These are phyloP conservation scores for Coleophora deauratella DNA, from an alignment of 2,888 invertebrate genomes.

Conservation along the genomic window DNA sequence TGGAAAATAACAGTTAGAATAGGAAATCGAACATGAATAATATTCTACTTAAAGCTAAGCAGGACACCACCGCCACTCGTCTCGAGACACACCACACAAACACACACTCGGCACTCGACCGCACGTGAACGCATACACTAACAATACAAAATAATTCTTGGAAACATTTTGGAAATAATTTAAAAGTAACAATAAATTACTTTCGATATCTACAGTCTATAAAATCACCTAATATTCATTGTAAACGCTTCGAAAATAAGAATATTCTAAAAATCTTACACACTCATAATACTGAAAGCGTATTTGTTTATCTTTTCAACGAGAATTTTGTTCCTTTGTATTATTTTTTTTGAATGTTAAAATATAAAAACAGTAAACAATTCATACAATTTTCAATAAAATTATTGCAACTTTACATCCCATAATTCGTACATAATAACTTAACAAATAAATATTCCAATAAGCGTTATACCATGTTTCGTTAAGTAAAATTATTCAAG, in stretches of 20 bases:
- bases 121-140: constrained; percentile 36
- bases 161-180: constrained; percentile 65
- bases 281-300: constrained; percentile 67
- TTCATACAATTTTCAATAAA: constrained; percentile 68
- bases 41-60: constrained; percentile 67
- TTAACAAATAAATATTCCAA: constrained; percentile 70
- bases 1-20: constrained; percentile 16
- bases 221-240: constrained; percentile 59
- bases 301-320: constrained; percentile 42
- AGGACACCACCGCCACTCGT: constrained; percentile 55
- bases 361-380: constrained; percentile 58
- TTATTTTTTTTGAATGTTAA: constrained; percentile 27
- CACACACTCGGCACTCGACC: constrained; percentile 37
- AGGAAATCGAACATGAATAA: constrained; percentile 24
- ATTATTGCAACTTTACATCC: constrained; percentile 53
- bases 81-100: constrained; percentile 39
- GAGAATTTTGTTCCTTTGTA: neutral
- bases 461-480: constrained; percentile 61
- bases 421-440: constrained; percentile 62
- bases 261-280: constrained; percentile 58
- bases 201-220: constrained; percentile 55
- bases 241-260: constrained; percentile 55
- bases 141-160: constrained; percentile 39
- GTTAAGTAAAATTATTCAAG: constrained; percentile 56
- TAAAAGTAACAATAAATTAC: constrained; percentile 71